Conservation (phyloP, 1,140 invertebrate species). For the Charaxes varanes region DNA sequence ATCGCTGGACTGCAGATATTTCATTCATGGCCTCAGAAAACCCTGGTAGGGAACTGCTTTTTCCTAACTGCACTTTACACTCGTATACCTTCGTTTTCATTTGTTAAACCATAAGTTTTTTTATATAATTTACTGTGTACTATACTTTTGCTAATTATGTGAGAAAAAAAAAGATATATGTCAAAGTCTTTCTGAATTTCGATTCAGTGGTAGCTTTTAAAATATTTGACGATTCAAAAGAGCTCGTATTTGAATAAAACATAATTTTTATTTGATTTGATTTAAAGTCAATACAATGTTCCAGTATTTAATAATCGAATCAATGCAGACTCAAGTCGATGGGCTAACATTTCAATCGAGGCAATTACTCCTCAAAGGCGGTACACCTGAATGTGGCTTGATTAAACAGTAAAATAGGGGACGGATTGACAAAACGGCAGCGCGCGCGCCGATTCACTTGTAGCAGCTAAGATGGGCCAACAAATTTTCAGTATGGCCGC, state of each 20-base stretch:
- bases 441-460: constrained; percentile 44
- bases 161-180: too few species aligned
- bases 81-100: too few species aligned
- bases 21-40: not conserved
- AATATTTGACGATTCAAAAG: too few species aligned
- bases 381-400: constrained; percentile 61
- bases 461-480: constrained; percentile 34
- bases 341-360: constrained; percentile 64
- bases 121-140: too few species aligned
- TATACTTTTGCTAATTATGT: too few species aligned
- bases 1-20: not conserved
- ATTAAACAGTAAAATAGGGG: constrained; percentile 53
- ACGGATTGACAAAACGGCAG: constrained; percentile 67
- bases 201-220: too few species aligned
- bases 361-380: constrained; percentile 68
- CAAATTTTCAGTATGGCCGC: constrained; percentile 59
- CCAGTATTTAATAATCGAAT: not conserved
- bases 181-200: too few species aligned
- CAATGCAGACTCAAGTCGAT: not conserved
- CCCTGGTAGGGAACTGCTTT: too few species aligned
- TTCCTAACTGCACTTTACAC: too few species aligned
- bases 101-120: too few species aligned
- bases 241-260: not conserved
- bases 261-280: too few species aligned
- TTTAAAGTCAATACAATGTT: not conserved